A percentile compares a stretch with the other conserved stretches of the same genome.
phyloP scores from a whole-genome alignment of 2,113 vertebrate species.

The Zingel zingel region DNA sequence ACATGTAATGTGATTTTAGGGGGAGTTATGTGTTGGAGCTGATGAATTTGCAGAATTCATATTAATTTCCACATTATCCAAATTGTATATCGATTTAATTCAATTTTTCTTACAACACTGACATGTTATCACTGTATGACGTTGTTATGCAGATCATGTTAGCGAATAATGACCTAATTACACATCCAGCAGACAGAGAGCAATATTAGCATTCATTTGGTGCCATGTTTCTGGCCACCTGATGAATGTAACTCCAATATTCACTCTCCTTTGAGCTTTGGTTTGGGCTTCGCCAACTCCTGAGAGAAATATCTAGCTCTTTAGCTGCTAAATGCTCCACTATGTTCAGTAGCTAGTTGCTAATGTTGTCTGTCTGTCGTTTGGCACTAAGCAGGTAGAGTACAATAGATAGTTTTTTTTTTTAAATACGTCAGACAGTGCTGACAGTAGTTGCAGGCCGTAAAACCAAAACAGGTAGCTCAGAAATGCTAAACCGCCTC shows the following conservation, averaged over 20 bases:
- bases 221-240: not conserved
- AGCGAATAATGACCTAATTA: conserved; percentile 1
- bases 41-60: not conserved
- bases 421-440: no score
- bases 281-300: not conserved
- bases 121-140: not conserved
- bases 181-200: not conserved
- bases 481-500: no score
- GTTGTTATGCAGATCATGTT: not conserved
- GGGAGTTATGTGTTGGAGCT: not conserved
- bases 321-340: not conserved
- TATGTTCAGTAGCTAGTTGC: not conserved
- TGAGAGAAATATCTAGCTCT: not conserved
- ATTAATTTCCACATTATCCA: not conserved
- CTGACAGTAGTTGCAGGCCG: no score
- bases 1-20: not conserved
- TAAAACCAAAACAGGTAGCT: no score
- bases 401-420: no score
- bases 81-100: not conserved
- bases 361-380: not conserved
- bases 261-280: not conserved
- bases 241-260: not conserved
- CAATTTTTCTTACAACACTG: not conserved
- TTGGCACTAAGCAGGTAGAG: no score
- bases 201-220: not conserved